Evolutionary conservation across 2,797 vertebrate species (phyloP), one percentile per base, ranked within the genome.

Genomic region (Psittacula echo): DNA sequence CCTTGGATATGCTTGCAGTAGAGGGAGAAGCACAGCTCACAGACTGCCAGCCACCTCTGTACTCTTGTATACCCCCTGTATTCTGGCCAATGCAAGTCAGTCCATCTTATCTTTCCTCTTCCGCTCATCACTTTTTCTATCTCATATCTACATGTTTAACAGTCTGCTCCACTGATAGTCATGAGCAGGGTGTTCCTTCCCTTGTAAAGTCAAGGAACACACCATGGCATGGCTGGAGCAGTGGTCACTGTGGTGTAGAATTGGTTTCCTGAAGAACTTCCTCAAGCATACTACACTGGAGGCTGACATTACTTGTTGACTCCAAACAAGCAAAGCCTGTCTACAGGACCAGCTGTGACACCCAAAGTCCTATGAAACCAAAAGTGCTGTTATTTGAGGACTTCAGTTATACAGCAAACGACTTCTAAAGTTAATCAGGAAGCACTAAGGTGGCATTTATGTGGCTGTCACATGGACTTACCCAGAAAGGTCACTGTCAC

Each of bases 361-460:
- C 50, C 64, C 42, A 18, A n/a, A 81, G 45, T 65, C 81, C 54
- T 3, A 18, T 10, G 79, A 94, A 95, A 67, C 44, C 70, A 87
- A 90, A 96, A 74, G 45, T 78, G 82, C 85, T 91, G 67, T 41
- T 91, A 81, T 71, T 91, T 50, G 76, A 85, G 51, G 48, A 87
- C 41, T 86, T 16, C 89, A 71, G 64, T 78, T 90, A 62, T 64
- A 90, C 9, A 94, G 54, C 72, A 94, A 96, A 92, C 60, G 70
- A 53, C 84, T 95, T 79, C 91, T 84, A 44, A 95, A 94, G 91
- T 89, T 93, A 93, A 94, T 94, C 88, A 91, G 83, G 51, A 89
- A 79, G 53, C 89, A 92, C 64, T 54, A 96, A 82, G 85, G 83
- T 91, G 85, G 80, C 72, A 89, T 96, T 97, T 96, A 95, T 80